A percentile compares a stretch with the other conserved stretches of the same genome.
phyloP scores from a whole-genome alignment of 2,113 vertebrate species.

The Sinocyclocheilus anshuiensis region DNA sequence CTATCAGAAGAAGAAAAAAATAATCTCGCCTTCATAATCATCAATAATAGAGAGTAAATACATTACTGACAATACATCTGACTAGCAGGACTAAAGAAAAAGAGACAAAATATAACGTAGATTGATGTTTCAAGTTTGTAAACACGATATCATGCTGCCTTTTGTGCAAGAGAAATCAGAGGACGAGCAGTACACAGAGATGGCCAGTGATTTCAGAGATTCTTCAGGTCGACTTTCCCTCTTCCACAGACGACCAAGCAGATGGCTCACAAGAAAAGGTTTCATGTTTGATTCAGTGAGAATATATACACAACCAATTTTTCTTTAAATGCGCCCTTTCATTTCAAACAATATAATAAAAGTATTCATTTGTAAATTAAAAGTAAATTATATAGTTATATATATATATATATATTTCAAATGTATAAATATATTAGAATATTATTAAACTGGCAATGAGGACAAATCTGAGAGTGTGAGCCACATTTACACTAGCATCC shows the following conservation, averaged over 20 bases:
- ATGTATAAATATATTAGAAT: conserved; percentile 88
- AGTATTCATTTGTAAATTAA: conserved; percentile 80
- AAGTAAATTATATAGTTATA: conserved; percentile 68
- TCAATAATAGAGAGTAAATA: conserved; percentile 21
- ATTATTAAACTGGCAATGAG: conserved; percentile 77
- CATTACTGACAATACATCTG: neutral
- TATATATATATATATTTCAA: conserved; percentile 69
- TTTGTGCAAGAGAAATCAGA: conserved; percentile 74
- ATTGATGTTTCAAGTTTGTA: conserved; percentile 76
- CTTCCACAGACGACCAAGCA: neutral
- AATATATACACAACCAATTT: conserved; percentile 81
- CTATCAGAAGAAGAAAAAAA: conserved; percentile 41
- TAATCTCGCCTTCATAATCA: conserved; percentile 58
- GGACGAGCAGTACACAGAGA: conserved; percentile 67
- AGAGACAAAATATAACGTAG: conserved; percentile 64
- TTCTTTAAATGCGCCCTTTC: conserved; percentile 69
- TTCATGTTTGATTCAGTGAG: conserved; percentile 70
- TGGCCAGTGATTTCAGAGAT: conserved; percentile 27
- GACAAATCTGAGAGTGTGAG: conserved; percentile 87
- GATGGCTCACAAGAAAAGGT: conserved; percentile 46
- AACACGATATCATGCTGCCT: conserved; percentile 80
- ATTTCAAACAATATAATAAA: conserved; percentile 81
- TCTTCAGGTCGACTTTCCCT: conserved; percentile 10
- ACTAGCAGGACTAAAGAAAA: conserved; percentile 37
- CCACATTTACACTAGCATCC: conserved; percentile 58